Evolutionary conservation across 2,113 vertebrate species (phyloP), one percentile per base, ranked within the genome.

Genomic region (Dipodomys spectabilis): DNA sequence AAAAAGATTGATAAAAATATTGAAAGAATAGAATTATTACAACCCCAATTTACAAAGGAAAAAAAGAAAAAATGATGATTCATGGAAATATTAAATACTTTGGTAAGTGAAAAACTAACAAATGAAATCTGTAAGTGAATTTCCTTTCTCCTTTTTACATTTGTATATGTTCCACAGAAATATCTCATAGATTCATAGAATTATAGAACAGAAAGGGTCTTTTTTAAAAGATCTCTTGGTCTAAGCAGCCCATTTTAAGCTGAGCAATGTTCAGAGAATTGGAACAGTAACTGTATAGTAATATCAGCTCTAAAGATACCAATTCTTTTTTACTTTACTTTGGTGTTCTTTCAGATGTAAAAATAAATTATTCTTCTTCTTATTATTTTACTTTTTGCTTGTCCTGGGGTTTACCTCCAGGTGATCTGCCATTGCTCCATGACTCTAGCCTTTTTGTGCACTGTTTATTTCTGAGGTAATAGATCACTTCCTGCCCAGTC

Each of bases 131-230:
- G 16, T 16, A 49, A 3, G 39, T 18, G 0, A 7, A 69, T 85
- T n/a, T n/a, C 74, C 60, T 44, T 79, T n/a, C 71, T 74, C 16
- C 30, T 84, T 53, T 11, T 84, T 65, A 78, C 7, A 57, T 79
- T 79, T 18, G 39, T 79, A 25, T 30, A 84, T 94, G 79, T 84
- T 87, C 49, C 90, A 73, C 11, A 44, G 86, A 79, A n/a, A n/a
- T 10, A 18, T 30, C 45, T 82, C 30, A 57, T 4, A 60, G 22
- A 7, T 77, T 74, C 7, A 16, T 18, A 44, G 39, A 79, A 19
- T 90, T 71, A 32, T 74, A 27, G 3, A 80, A 23, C 20, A 83
- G 12, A 74, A 64, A n/a, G 25, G 12, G n/a, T 4, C 3, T 4
- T 57, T 27, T 6, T 53, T 18, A 45, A 57, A 15, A 7, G 4